Base-by-base conservation (phyloP, 1,140 invertebrate species). In the Hormaphis cornu region DNA sequence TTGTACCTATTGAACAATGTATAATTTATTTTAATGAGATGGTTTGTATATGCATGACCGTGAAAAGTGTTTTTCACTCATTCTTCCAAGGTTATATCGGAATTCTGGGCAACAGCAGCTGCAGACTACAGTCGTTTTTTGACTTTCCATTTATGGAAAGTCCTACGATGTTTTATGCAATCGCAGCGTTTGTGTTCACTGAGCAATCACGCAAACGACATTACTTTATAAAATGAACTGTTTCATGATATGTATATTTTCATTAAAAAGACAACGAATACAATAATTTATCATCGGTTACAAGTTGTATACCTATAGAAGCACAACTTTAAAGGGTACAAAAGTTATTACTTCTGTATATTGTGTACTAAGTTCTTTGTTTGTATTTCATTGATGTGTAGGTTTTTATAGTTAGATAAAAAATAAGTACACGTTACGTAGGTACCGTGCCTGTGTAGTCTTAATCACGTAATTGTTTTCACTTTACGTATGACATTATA, bases 51-150 rank as follows among this genome's bases (percentile, higher is more conserved):
- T 40, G 54, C 54, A 58, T 40, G 54, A 9, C 35, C 54, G 33
- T 58, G 54, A 16, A 58, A 58, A 35, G 54, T 58, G 54, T 58
- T 58, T 58, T 58, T 58, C 54, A 20, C 35, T 58, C 54, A 58
- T 58, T 58, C 40, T 40, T 9, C 33, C 54, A 58, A 58, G 54
- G 54, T 58, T 58, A 58, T 37, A 58, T 7, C 37, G 54, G 40
- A 58, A 20, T 58, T 22, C 33, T 7, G 33, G 14, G 33, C 54
- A 58, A 58, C 10, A 10, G 42, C 7, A 14, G 37, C 37, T 40
- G 37, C 10, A 20, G 42, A 46, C 58, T 9, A 46, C 58, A 20
- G 40, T 61, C 28, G 58, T 63, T 63, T 61, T 63, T 20, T 24
- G 58, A 63, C 58, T 63, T 46, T 63, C 40, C 58, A 30, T 63